Base-by-base conservation (phyloP, 2,797 vertebrate genomes). In the Euthynnus affinis region DNA sequence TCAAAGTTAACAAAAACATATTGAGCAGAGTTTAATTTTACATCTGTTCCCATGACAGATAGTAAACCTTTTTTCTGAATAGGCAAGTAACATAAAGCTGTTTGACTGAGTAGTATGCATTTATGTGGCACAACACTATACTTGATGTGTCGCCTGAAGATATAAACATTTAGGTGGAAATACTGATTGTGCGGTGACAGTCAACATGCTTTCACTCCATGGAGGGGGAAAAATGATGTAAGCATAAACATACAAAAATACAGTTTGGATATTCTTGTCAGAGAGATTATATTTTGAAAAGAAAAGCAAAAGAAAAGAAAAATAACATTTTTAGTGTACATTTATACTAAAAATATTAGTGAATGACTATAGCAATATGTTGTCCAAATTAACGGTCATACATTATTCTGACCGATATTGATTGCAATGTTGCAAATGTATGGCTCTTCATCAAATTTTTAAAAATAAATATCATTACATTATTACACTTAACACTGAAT, bases 161-260 rank as follows among this genome's bases (percentile, higher is more conserved):
- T 32, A 66, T 71, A 89, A 89, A 89, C 83, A 76, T 74, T 87
- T 85, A 42, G 52, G 53, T 73, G 71, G 71, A 71, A 78, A 71
- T 51, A 64, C 27, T 83, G 60, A 69, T 61, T 72, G 82, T 74
- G 57, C 6, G 9, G 52, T 13, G 64, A 65, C 12, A 56, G 52
- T 68, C 62, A 74, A 49, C 32, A 63, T 75, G 75, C 60, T 66
- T 74, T 82, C 32, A 7, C 22, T 57, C 27, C 57, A 22, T 18
- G 64, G 34, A 61, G 49, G 44, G 44, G 42, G 1, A 66, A 61
- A 57, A 29, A 40, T 23, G 0, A 55, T 70, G 62, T 71, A 40
- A 51, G 53, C 53, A 74, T 59, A 70, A 67, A 68, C 37, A 68
- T 17, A 52, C 32, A 77, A 65, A 78, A 78, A 86, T 27, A 46